Evolutionary conservation across 2,888 invertebrate genomes (phyloP), one percentile per base, ranked within the genome.

Genomic region (Drosophila neonasuta): DNA sequence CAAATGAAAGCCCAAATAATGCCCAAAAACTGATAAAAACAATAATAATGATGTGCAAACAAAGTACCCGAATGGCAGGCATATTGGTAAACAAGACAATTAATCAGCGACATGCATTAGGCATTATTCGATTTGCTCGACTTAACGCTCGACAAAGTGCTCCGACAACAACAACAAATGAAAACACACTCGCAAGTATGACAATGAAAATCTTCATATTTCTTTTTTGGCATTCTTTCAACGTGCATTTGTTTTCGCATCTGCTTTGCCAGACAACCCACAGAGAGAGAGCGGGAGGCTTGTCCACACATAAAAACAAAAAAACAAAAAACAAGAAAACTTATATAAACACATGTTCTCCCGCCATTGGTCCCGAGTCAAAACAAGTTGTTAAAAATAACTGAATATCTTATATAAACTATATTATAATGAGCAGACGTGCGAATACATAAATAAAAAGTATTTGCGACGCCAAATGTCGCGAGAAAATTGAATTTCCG

Each of bases 71-170:
- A 24, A 24, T 51, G 51, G 13, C 48, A 44, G 41, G 29, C 62
- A 63, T 5, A 64, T 50, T 59, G 58, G 78, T 79, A 84, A 81
- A 84, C 84, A 81, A 75, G 63, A 34, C 71, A 75, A 81, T 81
- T 73, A 69, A 70, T 84, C 79, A 81, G 66, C 45, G 49, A 59
- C 55, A 71, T 56, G 64, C 66, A 74, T 59, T 71, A 45, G 52
- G 45, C 58, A 67, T 69, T 50, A 48, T 68, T 51, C 68, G 46
- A 64, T 64, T 42, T 70, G 57, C n/a, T 57, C 41, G 13, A 34
- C 49, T 41, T 57, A 49, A 36, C 32, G 51, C 20, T 24, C 46
- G 32, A 24, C 44, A 44, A 64, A 45, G 48, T 20, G 45, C 32
- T 30, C 45, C 0, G 50, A 20, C 39, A 68, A 68, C 9, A 46